phyloP scores from a whole-genome alignment of 2,113 vertebrate genomes.

The Quiscalus mexicanus region DNA sequence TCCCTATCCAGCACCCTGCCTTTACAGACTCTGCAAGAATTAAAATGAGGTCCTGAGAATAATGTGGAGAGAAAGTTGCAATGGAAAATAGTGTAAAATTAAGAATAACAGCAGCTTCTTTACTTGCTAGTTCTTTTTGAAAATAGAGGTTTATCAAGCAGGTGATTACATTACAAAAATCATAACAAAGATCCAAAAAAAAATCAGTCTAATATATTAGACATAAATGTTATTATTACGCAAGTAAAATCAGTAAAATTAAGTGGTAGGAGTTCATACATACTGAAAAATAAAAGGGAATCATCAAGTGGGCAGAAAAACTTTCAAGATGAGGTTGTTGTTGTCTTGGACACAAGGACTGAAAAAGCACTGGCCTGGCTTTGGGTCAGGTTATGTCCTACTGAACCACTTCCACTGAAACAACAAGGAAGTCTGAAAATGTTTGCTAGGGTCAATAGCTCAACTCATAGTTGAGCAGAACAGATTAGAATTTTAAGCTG shows the following conservation, averaged over 20 bases:
- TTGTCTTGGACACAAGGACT: background rate
- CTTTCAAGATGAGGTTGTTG: background rate
- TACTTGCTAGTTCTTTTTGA: background rate
- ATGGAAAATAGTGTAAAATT: background rate
- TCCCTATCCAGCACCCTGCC: background rate
- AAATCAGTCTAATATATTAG: background rate
- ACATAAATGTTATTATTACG: background rate
- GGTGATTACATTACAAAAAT: background rate
- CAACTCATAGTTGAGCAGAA: background rate
- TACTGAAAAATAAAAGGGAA: background rate
- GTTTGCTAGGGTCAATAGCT: background rate
- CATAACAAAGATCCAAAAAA: background rate
- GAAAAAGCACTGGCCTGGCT: background rate
- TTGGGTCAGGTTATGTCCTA: background rate
- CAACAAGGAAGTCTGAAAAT: background rate
- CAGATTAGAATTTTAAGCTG: slow-evolving; percentile 30
- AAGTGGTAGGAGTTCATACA: background rate
- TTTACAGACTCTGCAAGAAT: background rate
- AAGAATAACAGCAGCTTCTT: background rate
- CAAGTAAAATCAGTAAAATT: background rate
- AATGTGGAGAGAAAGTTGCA: background rate
- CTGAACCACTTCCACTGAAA: slow-evolving; percentile 11
- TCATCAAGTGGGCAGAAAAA: background rate
- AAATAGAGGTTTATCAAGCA: background rate
- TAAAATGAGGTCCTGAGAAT: background rate